Evolutionary conservation across 2,113 vertebrate genomes (phyloP), one percentile per base, ranked within the genome.

Genomic region (Entelurus aequoreus): DNA sequence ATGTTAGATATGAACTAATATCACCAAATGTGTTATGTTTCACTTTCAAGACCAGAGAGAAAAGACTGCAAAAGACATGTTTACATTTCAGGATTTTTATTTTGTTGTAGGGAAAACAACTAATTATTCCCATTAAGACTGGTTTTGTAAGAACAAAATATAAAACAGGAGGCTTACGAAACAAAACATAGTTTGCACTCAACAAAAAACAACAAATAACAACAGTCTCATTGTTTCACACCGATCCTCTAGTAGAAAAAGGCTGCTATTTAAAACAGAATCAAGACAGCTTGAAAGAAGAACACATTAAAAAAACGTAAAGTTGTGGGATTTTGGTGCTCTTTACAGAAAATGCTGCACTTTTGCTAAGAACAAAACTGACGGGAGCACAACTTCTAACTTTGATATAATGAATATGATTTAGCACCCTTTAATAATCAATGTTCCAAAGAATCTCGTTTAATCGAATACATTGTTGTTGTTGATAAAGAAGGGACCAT

Each of bases 271-370:
- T 66, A 63, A 84, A 81, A 77, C 60, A 75, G 66, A 68, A 78
- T 78, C 73, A 83, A 82, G 77, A 84, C 69, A 67, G 67, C 63
- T 75, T 48, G 54, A 70, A 65, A 72, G 66, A 78, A 81, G 13
- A 6, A 13, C 6, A 21, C 38, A 44, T 3, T 21, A 65, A 47
- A 68, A 57, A 65, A 62, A 79, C 51, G 56, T 3, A 15, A 15
- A 53, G 42, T 56, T 7, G 62, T 47, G 49, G 66, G 70, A 61
- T 35, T 38, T 16, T 57, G 44, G 38, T 15, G 48, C 48, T 51
- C 68, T 50, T 28, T 38, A 64, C 60, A 72, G 37, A 76, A 76
- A 72, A 66, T 71, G 75, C 75, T 66, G 61, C 36, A 35, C 11
- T 50, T 78, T 85, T 52, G 61, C 62, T 12, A 51, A 62, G 44